These are phyloP conservation scores for Trissonchulus latispiculum DNA, from an alignment of 2,888 invertebrate genomes.

Conservation along the genomic window DNA sequence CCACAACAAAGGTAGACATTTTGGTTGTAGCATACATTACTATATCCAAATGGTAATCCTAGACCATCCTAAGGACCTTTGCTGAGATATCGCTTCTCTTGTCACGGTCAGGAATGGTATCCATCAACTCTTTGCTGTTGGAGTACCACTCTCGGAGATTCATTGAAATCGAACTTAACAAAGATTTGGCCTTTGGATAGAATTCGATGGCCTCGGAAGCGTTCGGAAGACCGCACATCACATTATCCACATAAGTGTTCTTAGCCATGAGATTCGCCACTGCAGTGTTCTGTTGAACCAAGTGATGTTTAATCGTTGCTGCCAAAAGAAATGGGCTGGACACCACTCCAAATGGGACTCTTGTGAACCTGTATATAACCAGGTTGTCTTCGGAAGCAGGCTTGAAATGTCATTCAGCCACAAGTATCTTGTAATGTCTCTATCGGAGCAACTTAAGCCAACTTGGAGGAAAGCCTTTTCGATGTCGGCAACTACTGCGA, in stretches of 20 bases:
- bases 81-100: not conserved
- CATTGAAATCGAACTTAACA: constrained; percentile 4
- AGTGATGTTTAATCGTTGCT: constrained; percentile 7
- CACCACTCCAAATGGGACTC: constrained; percentile 19
- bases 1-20: not conserved
- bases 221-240: not conserved
- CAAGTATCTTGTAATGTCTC: constrained; percentile 24
- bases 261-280: not conserved
- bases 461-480: constrained; percentile 30
- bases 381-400: constrained; percentile 3
- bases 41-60: not conserved
- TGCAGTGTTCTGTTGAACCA: not conserved
- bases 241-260: constrained; percentile 14
- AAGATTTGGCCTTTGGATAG: not conserved
- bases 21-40: not conserved
- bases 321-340: constrained; percentile 12
- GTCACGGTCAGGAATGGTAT: not conserved
- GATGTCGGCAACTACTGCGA: constrained; percentile 25
- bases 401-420: constrained; percentile 18
- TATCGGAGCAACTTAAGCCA: constrained; percentile 19
- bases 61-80: constrained; percentile 2
- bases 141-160: constrained; percentile 13
- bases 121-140: not conserved
- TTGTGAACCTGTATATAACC: not conserved
- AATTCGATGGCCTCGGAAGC: not conserved